Conservation (phyloP, 2,797 vertebrate species). For the Diceros bicornis region DNA sequence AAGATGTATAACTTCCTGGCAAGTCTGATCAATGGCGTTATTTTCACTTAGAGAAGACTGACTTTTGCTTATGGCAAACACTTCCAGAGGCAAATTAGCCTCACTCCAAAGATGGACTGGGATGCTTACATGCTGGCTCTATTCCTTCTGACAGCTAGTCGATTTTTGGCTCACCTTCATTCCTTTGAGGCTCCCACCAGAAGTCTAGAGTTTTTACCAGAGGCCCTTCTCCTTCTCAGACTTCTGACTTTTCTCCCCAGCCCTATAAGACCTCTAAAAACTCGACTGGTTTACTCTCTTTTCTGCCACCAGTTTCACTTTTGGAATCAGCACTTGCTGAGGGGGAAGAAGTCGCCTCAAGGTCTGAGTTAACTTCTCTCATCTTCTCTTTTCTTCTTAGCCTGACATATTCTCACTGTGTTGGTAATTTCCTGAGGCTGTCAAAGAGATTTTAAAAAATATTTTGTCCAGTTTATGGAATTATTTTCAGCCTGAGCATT, state of each 20-base stretch:
- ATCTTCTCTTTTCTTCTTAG: not conserved
- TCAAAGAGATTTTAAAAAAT: not conserved
- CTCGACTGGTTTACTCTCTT: not conserved
- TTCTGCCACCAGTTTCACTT: not conserved
- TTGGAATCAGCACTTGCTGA: not conserved
- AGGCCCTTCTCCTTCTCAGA: not conserved
- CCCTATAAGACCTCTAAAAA: not conserved
- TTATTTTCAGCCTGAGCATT: not conserved
- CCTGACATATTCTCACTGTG: not conserved
- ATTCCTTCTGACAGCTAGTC: not conserved
- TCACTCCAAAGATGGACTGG: not conserved
- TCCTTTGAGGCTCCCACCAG: not conserved
- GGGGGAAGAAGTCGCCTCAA: not conserved
- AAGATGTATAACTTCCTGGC: not conserved
- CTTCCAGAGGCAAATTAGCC: not conserved
- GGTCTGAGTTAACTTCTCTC: not conserved
- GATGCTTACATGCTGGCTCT: not conserved
- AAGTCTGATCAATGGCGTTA: not conserved
- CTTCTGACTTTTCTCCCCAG: not conserved
- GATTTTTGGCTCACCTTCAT: not conserved
- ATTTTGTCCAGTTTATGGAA: not conserved
- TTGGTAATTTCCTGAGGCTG: not conserved
- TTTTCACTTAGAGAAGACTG: not conserved
- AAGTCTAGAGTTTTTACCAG: not conserved
- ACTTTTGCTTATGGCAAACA: not conserved